These are phyloP conservation scores for Paramisgurnus dabryanus DNA, from an alignment of 2,113 vertebrate species.

Conservation along the genomic window DNA sequence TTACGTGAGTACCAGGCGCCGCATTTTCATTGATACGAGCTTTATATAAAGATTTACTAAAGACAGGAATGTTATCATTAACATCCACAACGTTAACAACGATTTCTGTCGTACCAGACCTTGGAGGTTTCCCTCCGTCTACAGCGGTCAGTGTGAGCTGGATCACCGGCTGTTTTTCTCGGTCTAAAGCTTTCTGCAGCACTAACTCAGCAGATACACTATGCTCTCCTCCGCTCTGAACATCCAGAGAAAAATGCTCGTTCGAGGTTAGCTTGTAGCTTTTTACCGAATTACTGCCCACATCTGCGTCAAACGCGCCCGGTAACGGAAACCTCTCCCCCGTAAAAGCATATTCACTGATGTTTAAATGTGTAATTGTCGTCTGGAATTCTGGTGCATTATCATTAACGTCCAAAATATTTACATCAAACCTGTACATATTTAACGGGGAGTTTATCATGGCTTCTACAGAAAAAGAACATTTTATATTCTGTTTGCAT, in stretches of 20 bases:
- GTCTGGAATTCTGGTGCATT: conserved; percentile 48
- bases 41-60: conserved; percentile 69
- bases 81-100: conserved; percentile 74
- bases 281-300: conserved; percentile 70
- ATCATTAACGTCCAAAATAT: conserved; percentile 57
- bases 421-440: conserved; percentile 56
- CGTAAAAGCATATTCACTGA: conserved; percentile 64
- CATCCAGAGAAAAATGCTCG: conserved; percentile 69
- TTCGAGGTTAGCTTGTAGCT: conserved; percentile 75
- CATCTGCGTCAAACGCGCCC: conserved; percentile 72
- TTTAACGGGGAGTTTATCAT: conserved; percentile 46
- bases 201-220: conserved; percentile 72
- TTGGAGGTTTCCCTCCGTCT: conserved; percentile 70
- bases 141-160: conserved; percentile 65
- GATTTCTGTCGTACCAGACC: conserved; percentile 67
- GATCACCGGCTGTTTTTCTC: conserved; percentile 68
- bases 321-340: conserved; percentile 72
- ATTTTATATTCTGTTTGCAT: conserved; percentile 39
- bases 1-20: conserved; percentile 57
- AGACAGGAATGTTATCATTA: conserved; percentile 80
- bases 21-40: conserved; percentile 69
- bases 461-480: conserved; percentile 51
- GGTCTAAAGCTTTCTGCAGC: conserved; percentile 76
- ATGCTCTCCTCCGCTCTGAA: conserved; percentile 72
- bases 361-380: conserved; percentile 56